phyloP scores from a whole-genome alignment of 2,113 vertebrate genomes.

The Macquaria ambigua region DNA sequence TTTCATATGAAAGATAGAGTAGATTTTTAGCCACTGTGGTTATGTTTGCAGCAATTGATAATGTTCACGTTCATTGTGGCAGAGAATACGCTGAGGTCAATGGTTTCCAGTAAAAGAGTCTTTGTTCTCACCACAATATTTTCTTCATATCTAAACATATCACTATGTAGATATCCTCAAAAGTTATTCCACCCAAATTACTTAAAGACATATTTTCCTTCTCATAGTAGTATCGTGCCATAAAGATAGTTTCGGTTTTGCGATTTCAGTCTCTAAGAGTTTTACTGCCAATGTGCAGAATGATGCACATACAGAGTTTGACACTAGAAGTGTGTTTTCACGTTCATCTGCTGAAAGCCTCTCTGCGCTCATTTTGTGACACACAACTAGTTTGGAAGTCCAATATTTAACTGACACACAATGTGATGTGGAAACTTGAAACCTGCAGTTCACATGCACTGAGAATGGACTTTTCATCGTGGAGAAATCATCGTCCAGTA shows the following conservation, averaged over 20 bases:
- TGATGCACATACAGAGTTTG: not conserved
- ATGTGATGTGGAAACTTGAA: not conserved
- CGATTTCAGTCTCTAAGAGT: not conserved
- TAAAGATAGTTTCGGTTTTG: conserved; percentile 17
- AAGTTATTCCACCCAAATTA: not conserved
- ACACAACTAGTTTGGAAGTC: not conserved
- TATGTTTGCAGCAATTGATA: not conserved
- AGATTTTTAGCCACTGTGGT: not conserved
- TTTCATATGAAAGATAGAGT: not conserved
- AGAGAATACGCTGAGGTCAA: not conserved
- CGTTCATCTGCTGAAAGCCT: not conserved
- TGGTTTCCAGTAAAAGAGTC: not conserved
- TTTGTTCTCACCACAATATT: not conserved
- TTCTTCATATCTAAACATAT: not conserved
- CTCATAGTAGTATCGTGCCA: not conserved
- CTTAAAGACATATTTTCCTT: conserved; percentile 6
- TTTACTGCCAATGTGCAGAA: not conserved
- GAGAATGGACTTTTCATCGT: not conserved
- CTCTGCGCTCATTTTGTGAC: not conserved
- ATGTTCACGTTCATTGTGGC: not conserved
- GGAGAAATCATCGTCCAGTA: not conserved
- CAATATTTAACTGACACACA: not conserved
- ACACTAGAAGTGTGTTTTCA: not conserved
- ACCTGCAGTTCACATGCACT: not conserved
- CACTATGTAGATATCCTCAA: not conserved